phyloP scores from a whole-genome alignment of 2,888 invertebrate species.

The Tanypteryx hageni region DNA sequence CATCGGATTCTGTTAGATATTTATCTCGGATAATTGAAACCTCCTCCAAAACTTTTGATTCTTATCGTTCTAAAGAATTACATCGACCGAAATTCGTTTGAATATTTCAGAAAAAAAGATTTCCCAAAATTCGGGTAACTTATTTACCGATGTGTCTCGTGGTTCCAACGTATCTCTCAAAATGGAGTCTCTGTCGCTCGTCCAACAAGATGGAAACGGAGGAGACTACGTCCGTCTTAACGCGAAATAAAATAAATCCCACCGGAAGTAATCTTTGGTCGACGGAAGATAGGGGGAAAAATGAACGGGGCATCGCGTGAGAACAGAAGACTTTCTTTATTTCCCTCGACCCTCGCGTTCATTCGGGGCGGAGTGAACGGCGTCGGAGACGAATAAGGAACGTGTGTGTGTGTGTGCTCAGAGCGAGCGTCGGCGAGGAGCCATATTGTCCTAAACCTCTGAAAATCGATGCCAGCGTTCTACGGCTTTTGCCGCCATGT shows the following conservation, averaged over 20 bases:
- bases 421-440: slow-evolving; percentile 15
- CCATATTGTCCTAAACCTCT: slow-evolving; percentile 62
- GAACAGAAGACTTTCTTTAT: background rate
- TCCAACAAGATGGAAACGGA: background rate
- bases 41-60: too few species aligned
- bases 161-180: background rate
- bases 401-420: too few species aligned
- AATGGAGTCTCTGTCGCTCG: background rate
- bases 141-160: background rate
- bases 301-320: background rate
- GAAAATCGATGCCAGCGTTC: slow-evolving; percentile 55
- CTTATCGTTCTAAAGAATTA: too few species aligned
- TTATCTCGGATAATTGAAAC: too few species aligned
- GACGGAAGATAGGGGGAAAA: background rate
- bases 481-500: slow-evolving; percentile 61
- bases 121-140: too few species aligned
- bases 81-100: too few species aligned
- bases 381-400: background rate
- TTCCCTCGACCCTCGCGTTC: background rate
- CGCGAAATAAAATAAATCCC: too few species aligned
- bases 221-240: too few species aligned
- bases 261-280: background rate
- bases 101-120: too few species aligned
- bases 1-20: too few species aligned
- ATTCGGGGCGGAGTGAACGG: background rate